Base-by-base conservation (phyloP, 2,113 vertebrate genomes). In the Trogon surrucura region DNA sequence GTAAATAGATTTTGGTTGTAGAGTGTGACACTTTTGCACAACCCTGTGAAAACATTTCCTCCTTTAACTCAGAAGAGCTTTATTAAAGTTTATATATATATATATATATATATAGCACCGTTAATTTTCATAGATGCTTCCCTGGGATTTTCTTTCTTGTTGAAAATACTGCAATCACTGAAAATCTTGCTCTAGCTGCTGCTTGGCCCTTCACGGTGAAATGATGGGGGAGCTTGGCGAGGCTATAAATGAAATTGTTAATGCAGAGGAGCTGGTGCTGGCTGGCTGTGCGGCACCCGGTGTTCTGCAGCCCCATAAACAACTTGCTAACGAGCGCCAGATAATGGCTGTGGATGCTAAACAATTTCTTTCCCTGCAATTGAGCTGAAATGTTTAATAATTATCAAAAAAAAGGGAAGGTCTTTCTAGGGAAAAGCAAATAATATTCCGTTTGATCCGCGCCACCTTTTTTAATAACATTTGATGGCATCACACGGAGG, bases 391-490 rank as follows among this genome's bases (percentile, higher is more conserved):
- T 16, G 53, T n/a, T 70, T 53, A 86, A 92, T 41, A 41, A 41
- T 41, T 41, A 29, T n/a, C n/a, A 16, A 64, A 27, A 34, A 41
- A 45, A 8, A 25, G n/a, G 19, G 21, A 16, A 7, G 22, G 23
- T 56, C 18, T 69, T 93, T 93, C 64, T 48, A 45, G 21, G 67
- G 75, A 17, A 62, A 96, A 91, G 67, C 58, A 91, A 83, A 86
- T 84, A 77, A 91, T 95, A 92, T 95, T 80, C 74, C 26, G 17
- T 92, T 84, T 90, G 91, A 91, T 90, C 75, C 67, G 53, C 41
- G 8, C 56, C 45, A 29, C 71, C 88, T 82, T 93, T 96, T 96
- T 95, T 79, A 96, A 95, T 93, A 96, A 71, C 75, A 11, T 67
- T 93, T 94, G 85, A 86, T n/a, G 61, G 54, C 50, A 80, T 50